These are phyloP conservation scores for Psilanteris sp. DNA, from an alignment of 1,140 invertebrate genomes.

Conservation along the genomic window DNA sequence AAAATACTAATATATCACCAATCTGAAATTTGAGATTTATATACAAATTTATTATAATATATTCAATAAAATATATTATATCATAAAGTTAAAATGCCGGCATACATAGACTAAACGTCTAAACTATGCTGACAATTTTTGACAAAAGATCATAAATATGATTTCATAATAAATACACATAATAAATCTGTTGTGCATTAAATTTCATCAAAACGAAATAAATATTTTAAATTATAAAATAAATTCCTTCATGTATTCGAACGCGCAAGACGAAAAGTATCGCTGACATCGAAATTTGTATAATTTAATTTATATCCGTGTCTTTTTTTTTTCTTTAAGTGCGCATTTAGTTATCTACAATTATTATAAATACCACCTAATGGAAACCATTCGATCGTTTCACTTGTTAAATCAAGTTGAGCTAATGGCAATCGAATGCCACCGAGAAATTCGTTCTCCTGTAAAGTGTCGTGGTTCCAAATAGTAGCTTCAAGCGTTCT, in stretches of 20 bases:
- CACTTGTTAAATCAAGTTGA: conserved; percentile 86
- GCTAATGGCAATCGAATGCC: conserved; percentile 89
- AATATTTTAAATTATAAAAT: too few species aligned
- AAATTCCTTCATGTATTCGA: too few species aligned
- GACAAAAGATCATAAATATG: too few species aligned
- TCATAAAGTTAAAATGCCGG: too few species aligned
- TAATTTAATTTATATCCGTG: neutral
- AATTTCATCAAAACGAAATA: conserved; percentile 1
- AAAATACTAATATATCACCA: conserved; percentile 21
- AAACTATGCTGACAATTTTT: too few species aligned
- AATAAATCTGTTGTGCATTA: conserved; percentile 14
- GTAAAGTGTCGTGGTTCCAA: conserved; percentile 96
- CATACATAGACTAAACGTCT: too few species aligned
- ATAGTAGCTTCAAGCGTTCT: conserved; percentile 93
- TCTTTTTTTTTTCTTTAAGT: conserved; percentile 10
- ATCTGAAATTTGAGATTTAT: conserved; percentile 23
- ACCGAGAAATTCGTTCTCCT: conserved; percentile 96
- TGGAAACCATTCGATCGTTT: conserved; percentile 90
- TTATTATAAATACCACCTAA: conserved; percentile 81
- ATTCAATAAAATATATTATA: too few species aligned
- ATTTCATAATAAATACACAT: conserved; percentile 14
- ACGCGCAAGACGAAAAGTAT: too few species aligned
- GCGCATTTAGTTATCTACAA: conserved; percentile 48
- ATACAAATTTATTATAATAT: conserved; percentile 25
- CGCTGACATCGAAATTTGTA: neutral